These are phyloP conservation scores for Vidua macroura DNA, from an alignment of 2,113 vertebrate genomes.

Conservation along the genomic window DNA sequence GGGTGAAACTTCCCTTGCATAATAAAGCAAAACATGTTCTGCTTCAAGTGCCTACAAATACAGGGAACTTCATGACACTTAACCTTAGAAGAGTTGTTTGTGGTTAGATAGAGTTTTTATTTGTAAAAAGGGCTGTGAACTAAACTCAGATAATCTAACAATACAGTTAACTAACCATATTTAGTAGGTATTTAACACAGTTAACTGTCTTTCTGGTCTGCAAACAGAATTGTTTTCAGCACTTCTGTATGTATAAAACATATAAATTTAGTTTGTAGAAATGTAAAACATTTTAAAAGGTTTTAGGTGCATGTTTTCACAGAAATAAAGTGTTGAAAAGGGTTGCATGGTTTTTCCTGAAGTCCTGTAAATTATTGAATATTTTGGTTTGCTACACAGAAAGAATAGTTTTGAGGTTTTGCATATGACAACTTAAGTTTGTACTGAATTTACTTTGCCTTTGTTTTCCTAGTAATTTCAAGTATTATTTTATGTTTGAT, in stretches of 20 bases:
- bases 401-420: neutral
- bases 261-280: neutral
- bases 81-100: neutral
- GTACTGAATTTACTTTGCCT: neutral
- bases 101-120: neutral
- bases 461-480: neutral
- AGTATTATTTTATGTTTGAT: neutral
- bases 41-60: neutral
- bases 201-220: neutral
- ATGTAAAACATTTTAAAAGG: neutral
- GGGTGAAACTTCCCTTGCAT: neutral
- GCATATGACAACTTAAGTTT: neutral
- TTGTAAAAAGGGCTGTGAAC: neutral
- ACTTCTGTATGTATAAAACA: neutral
- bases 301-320: neutral
- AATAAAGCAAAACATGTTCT: neutral
- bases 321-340: neutral
- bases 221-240: neutral
- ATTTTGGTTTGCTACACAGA: neutral
- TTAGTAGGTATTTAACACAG: neutral
- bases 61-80: neutral
- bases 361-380: neutral
- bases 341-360: neutral
- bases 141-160: neutral
- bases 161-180: neutral